These are phyloP conservation scores for Mus caroli DNA, from an alignment of 2,797 vertebrate genomes.

Conservation along the genomic window DNA sequence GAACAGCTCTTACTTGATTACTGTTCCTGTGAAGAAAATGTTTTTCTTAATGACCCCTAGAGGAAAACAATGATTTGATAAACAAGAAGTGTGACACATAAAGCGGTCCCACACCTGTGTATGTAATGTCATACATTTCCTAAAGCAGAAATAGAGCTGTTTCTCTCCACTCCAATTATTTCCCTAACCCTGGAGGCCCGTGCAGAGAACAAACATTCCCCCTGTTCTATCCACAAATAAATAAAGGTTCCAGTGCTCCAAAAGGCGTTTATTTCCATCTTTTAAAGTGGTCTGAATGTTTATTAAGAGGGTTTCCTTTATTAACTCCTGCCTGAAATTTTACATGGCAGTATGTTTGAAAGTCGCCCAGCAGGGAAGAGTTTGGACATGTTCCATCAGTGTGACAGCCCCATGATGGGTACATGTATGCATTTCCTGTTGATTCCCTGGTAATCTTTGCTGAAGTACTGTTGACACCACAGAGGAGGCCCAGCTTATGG, in stretches of 20 bases:
- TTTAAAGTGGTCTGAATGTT: not conserved
- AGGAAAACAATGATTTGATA: conserved; percentile 44
- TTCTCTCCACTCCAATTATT: not conserved
- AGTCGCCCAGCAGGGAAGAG: conserved; percentile 25
- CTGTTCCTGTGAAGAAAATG: not conserved
- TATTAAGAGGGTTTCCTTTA: conserved; percentile 38
- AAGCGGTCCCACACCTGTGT: not conserved
- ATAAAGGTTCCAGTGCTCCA: conserved; percentile 35
- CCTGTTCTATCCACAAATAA: conserved; percentile 5
- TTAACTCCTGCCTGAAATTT: conserved; percentile 54
- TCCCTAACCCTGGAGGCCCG: not conserved
- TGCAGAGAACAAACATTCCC: not conserved
- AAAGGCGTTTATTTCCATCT: not conserved
- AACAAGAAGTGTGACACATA: conserved; percentile 52
- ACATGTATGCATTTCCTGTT: conserved; percentile 57
- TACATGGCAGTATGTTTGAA: not conserved
- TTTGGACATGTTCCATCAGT: not conserved
- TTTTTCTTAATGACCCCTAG: conserved; percentile 45
- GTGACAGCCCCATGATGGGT: conserved; percentile 60
- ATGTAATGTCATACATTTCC: not conserved
- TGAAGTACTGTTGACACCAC: conserved; percentile 71
- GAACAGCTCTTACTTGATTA: conserved; percentile 29
- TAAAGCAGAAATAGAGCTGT: not conserved
- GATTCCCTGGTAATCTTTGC: conserved; percentile 61
- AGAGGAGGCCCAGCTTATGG: conserved; percentile 12